Base-by-base conservation (phyloP, 53 echinoderm and acorn worm genomes). In the Zoroaster sp. region DNA sequence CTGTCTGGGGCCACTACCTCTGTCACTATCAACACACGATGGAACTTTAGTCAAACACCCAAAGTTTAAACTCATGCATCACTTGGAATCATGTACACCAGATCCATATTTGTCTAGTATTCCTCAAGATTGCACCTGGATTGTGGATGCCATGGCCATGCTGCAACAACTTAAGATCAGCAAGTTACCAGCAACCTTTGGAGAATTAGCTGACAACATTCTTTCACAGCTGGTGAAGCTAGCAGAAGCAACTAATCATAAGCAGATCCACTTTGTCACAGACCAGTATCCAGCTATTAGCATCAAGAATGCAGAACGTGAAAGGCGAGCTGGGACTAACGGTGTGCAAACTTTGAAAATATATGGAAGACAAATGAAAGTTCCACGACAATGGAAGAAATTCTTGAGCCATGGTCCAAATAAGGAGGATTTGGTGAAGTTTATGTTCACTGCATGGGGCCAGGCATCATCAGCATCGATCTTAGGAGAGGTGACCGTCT, bases 71-170 rank as follows among this genome's bases (percentile, higher is more conserved):
- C 80, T 90, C 32, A 55, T 90, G 42, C 90, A 90, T 75, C 47
- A 45, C 32, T 37, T 90, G 59, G 90, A 90, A 75, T 71, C 80
- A 32, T 45, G 28, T 17, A 71, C 73, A 75, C 21, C 83, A 59
- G 66, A 73, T 39, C 72, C 80, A 43, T 42, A 66, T 53, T 41
- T 83, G 18, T 43, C n/a, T 31, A 40, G 30, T 23, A 18, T 74
- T 37, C 90, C 90, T 30, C n/a, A 59, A 32, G 83, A 73, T 10
- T 35, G 83, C 59, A 72, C 47, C 20, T 74, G 55, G 59, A 66
- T 90, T 23, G 44, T 90, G 46, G 93, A 93, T 87, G 93, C 86
- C 30, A 93, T 93, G 93, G 93, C 89, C 21, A 83, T 93, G 72
- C 34, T 93, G 10, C 93, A 93, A 51, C 77, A 89, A 28, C 72